Percentiles rank a stretch among this genome's conserved stretches.
phyloP scores from a whole-genome alignment of 2,797 vertebrate genomes.

The Manis pentadactyla region DNA sequence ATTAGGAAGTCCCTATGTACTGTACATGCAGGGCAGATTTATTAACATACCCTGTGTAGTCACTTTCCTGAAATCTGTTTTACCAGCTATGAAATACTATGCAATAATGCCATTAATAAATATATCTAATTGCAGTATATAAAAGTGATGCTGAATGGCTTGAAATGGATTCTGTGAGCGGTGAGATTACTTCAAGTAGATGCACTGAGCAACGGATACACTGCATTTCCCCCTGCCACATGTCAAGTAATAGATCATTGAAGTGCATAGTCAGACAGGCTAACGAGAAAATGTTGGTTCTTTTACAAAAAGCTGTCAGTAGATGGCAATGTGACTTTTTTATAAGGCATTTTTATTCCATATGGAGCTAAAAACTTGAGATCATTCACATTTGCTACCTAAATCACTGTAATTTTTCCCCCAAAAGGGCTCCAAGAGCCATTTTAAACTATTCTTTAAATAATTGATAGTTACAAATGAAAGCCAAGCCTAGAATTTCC shows the following conservation, averaged over 20 bases:
- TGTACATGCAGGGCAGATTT: constrained; percentile 76
- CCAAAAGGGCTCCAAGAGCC: constrained; percentile 79
- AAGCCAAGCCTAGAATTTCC: constrained; percentile 85
- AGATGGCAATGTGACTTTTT: constrained; percentile 91
- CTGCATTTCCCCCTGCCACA: not conserved
- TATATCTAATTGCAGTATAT: constrained; percentile 81
- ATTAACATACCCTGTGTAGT: constrained; percentile 81
- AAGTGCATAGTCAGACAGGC: constrained; percentile 67
- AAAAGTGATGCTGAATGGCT: constrained; percentile 78
- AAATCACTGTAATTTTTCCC: constrained; percentile 83
- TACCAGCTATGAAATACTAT: constrained; percentile 81
- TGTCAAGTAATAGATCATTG: constrained; percentile 60
- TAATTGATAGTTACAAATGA: constrained; percentile 89
- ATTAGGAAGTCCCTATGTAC: constrained; percentile 81
- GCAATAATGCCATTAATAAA: constrained; percentile 84
- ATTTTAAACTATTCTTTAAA: constrained; percentile 88
- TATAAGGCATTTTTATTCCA: constrained; percentile 77
- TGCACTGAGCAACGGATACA: constrained; percentile 45
- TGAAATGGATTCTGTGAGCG: constrained; percentile 74
- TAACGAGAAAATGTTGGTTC: constrained; percentile 76
- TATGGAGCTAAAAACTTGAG: constrained; percentile 75
- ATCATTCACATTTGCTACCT: constrained; percentile 83
- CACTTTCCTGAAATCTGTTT: constrained; percentile 83
- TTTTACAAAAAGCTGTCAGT: constrained; percentile 86
- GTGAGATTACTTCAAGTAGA: constrained; percentile 78